These are phyloP conservation scores for Lasioglossum oenotherae DNA, from an alignment of 2,888 invertebrate genomes.

Conservation along the genomic window DNA sequence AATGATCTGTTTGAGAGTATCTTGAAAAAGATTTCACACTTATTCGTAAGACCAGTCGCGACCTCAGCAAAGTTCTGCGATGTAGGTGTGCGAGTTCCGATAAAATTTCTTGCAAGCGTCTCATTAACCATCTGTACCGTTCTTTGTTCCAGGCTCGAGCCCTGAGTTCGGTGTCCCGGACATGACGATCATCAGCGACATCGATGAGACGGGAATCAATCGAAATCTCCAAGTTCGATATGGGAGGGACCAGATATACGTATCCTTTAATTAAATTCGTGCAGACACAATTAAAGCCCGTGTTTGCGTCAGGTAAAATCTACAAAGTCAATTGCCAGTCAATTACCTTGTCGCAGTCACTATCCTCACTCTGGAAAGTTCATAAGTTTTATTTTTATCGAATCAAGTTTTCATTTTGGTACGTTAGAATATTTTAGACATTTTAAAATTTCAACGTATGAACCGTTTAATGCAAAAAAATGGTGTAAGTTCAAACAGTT, in stretches of 20 bases:
- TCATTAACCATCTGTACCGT: neutral
- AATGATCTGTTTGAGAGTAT: neutral
- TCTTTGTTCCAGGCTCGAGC: slow-evolving; percentile 84
- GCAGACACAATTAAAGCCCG: neutral
- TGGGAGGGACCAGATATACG: slow-evolving; percentile 93
- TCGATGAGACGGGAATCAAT: slow-evolving; percentile 95
- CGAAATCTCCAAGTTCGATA: slow-evolving; percentile 93
- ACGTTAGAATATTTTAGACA: too few species aligned
- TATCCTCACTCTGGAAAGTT: neutral
- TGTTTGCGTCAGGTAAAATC: neutral
- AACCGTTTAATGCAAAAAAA: too few species aligned
- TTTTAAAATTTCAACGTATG: too few species aligned
- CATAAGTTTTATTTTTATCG: too few species aligned
- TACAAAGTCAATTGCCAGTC: neutral
- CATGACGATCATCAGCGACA: slow-evolving; percentile 96
- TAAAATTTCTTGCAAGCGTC: neutral
- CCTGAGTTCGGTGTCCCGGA: slow-evolving; percentile 93
- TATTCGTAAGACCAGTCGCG: neutral
- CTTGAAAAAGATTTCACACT: neutral
- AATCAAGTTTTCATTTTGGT: too few species aligned
- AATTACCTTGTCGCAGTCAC: neutral
- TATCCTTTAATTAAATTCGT: slow-evolving; percentile 89
- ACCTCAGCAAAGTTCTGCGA: neutral
- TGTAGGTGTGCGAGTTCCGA: neutral
- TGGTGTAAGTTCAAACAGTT: too few species aligned